Conservation (phyloP, 2,797 vertebrate species). For the Micromesistius poutassou region DNA sequence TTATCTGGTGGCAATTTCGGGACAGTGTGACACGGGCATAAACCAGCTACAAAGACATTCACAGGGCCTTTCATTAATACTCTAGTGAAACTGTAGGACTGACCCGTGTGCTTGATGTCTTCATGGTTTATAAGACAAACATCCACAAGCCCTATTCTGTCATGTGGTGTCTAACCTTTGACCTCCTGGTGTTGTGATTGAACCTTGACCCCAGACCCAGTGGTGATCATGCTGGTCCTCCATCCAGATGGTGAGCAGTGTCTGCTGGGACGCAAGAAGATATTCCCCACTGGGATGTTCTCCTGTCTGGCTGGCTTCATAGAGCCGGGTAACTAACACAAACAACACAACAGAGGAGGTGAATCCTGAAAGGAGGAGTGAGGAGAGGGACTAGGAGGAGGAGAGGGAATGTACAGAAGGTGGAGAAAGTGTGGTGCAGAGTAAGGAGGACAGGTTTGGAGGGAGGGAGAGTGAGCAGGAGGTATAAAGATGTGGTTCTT, state of each 20-base stretch:
- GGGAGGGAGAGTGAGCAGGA: slow-evolving; percentile 62
- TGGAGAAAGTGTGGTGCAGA: slow-evolving; percentile 88
- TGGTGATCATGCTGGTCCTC: slow-evolving; percentile 95
- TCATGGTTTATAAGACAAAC: neutral
- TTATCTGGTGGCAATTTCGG: too few species aligned
- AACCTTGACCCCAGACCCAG: slow-evolving; percentile 79
- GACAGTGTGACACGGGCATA: too few species aligned
- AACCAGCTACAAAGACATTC: neutral
- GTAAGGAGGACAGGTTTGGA: slow-evolving; percentile 88
- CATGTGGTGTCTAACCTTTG: neutral
- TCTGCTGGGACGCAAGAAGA: slow-evolving; percentile 89
- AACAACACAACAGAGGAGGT: too few species aligned
- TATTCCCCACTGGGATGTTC: slow-evolving; percentile 85
- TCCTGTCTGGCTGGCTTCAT: slow-evolving; percentile 94
- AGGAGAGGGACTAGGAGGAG: slow-evolving; percentile 86
- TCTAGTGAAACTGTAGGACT: too few species aligned
- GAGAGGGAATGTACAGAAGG: slow-evolving; percentile 87
- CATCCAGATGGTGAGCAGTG: slow-evolving; percentile 91
- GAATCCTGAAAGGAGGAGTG: slow-evolving; percentile 77
- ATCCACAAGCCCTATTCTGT: neutral
- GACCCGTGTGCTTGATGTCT: neutral
- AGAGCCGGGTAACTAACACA: slow-evolving; percentile 80
- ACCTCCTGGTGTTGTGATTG: neutral
- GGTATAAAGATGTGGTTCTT: too few species aligned
- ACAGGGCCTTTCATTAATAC: neutral